A percentile compares a stretch with the other conserved stretches of the same genome.
These are phyloP conservation scores for Stenolophus ochropezus DNA, from an alignment of 2,888 invertebrate species.

Conservation along the genomic window DNA sequence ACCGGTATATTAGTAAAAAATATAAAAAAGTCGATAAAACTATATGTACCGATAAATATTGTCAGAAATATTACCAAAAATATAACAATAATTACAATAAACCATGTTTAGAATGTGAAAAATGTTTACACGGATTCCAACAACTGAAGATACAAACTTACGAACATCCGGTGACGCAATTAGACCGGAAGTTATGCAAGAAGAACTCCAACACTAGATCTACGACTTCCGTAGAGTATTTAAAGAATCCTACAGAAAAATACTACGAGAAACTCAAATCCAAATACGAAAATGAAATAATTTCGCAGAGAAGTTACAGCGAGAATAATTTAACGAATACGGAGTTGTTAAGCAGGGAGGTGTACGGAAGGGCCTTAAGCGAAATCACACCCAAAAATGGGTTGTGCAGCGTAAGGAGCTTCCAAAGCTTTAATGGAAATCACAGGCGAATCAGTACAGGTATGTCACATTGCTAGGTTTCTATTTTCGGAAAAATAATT, in stretches of 20 bases:
- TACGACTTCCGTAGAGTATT: conserved; percentile 75
- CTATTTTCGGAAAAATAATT: no score
- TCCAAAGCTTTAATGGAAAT: conserved; percentile 64
- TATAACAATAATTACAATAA: background rate
- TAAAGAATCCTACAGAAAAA: conserved; percentile 74
- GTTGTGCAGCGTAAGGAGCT: conserved; percentile 65
- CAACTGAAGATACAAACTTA: conserved; percentile 62
- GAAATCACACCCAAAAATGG: conserved; percentile 66
- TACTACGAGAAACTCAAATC: conserved; percentile 73
- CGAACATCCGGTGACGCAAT: no score
- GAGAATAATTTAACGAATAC: background rate
- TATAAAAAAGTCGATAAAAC: background rate
- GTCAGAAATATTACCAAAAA: background rate
- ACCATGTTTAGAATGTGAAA: background rate
- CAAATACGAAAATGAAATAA: conserved; percentile 74
- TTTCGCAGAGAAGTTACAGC: conserved; percentile 69
- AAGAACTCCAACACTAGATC: conserved; percentile 71
- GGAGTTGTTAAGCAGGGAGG: conserved; percentile 57
- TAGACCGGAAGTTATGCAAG: conserved; percentile 69
- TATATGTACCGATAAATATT: background rate
- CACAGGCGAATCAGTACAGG: conserved; percentile 51
- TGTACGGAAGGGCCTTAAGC: conserved; percentile 69
- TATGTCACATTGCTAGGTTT: no score
- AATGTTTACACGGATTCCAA: conserved; percentile 64
- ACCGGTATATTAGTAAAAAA: background rate